Conservation (phyloP, 2,888 invertebrate genomes). For the Strigamia maritima region DNA sequence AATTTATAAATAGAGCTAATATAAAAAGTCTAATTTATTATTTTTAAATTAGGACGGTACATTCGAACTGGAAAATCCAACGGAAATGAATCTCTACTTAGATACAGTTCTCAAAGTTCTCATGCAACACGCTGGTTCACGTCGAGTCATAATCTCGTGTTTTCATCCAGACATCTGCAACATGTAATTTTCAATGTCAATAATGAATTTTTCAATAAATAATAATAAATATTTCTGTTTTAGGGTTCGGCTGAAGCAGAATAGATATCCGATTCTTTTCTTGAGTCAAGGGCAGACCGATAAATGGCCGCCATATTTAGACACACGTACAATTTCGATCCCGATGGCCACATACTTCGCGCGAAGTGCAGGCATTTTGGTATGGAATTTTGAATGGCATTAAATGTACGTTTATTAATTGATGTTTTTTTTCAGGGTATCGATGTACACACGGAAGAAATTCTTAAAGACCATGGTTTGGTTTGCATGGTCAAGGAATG, state of each 20-base stretch:
- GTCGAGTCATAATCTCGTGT: conserved; percentile 87
- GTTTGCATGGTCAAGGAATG: conserved; percentile 73
- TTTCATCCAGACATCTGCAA: conserved; percentile 96
- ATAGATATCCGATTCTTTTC: conserved; percentile 94
- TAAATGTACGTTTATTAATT: conserved; percentile 6
- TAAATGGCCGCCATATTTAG: conserved; percentile 75
- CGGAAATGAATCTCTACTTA: conserved; percentile 88
- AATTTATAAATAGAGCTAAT: not conserved
- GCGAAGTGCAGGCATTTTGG: conserved; percentile 72
- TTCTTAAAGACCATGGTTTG: conserved; percentile 76
- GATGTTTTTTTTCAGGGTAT: conserved; percentile 61
- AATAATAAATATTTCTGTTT: not conserved
- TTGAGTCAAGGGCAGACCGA: conserved; percentile 74
- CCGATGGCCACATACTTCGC: conserved; percentile 80
- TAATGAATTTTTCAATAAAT: not conserved
- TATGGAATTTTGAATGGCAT: conserved; percentile 46
- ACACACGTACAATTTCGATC: conserved; percentile 76
- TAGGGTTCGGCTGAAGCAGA: conserved; percentile 84
- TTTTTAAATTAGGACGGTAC: conserved; percentile 65
- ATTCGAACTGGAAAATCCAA: conserved; percentile 79
- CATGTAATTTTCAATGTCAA: conserved; percentile 60
- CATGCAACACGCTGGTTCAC: conserved; percentile 69
- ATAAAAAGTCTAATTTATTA: conserved; percentile 2
- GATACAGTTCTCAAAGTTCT: conserved; percentile 83
- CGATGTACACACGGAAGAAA: conserved; percentile 88